Conservation (phyloP, 2,888 invertebrate genomes). For the Luperina testacea region DNA sequence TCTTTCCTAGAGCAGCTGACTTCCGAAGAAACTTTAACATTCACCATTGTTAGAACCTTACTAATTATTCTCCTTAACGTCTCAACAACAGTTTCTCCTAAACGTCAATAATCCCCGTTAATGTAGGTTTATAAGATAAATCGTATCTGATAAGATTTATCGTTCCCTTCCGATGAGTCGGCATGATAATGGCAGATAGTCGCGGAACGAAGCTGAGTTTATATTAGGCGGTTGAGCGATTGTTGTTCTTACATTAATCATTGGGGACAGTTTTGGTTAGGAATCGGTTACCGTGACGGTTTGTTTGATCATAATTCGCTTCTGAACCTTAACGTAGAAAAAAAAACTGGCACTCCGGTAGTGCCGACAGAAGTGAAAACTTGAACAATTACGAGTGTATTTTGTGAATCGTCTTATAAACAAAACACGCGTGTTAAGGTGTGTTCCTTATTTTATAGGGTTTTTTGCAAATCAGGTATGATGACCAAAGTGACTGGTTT, state of each 20-base stretch:
- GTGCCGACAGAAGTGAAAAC: too few relatives aligned
- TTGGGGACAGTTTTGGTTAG: constrained; percentile 22
- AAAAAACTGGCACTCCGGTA: too few relatives aligned
- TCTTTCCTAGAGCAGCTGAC: neutral
- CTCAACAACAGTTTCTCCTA: constrained; percentile 18
- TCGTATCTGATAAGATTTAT: constrained; percentile 77
- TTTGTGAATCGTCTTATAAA: too few relatives aligned
- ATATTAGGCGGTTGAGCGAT: constrained; percentile 38
- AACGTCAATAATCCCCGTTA: constrained; percentile 49
- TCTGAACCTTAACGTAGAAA: neutral
- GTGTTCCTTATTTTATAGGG: too few relatives aligned
- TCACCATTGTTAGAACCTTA: neutral
- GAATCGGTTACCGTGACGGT: constrained; percentile 22
- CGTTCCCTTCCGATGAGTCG: constrained; percentile 78
- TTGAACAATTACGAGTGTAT: too few relatives aligned
- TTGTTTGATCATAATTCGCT: neutral
- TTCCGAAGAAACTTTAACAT: neutral
- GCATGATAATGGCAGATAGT: constrained; percentile 71
- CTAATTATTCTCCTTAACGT: neutral
- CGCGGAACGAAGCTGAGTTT: constrained; percentile 42
- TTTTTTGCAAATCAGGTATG: too few relatives aligned
- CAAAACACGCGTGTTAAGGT: too few relatives aligned
- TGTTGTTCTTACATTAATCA: constrained; percentile 39
- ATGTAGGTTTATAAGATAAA: constrained; percentile 61
- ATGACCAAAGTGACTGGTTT: too few relatives aligned